Conservation (phyloP, 2,888 invertebrate species). For the Lasius fuliginosus region DNA sequence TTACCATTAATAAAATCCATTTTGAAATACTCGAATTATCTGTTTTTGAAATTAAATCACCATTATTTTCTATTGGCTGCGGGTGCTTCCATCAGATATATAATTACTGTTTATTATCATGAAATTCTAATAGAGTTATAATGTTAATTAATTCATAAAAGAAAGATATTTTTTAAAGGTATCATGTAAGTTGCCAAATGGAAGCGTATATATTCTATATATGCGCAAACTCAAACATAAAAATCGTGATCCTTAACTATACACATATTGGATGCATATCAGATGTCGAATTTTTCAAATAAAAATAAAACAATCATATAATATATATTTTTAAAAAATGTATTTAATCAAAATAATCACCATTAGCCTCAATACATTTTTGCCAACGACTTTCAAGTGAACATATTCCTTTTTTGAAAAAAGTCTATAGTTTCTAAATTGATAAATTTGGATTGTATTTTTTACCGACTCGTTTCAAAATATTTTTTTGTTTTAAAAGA, state of each 20-base stretch:
- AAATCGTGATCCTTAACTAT: not conserved
- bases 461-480: no score
- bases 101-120: conserved; percentile 38
- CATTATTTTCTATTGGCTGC: conserved; percentile 32
- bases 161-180: not conserved
- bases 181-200: not conserved
- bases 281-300: no score
- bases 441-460: no score
- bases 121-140: conserved; percentile 19
- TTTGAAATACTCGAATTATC: conserved; percentile 32
- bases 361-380: no score
- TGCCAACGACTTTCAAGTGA: no score
- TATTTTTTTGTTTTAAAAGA: no score
- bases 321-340: no score
- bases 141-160: not conserved
- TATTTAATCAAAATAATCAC: no score
- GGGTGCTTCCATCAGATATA: not conserved
- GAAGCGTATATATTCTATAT: not conserved
- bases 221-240: not conserved
- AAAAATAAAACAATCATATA: no score
- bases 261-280: not conserved
- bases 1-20: conserved; percentile 45
- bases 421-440: no score
- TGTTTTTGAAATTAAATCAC: conserved; percentile 38
- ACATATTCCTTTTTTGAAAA: no score